Conservation (phyloP, 2,797 vertebrate species). For the Falco rusticolus region DNA sequence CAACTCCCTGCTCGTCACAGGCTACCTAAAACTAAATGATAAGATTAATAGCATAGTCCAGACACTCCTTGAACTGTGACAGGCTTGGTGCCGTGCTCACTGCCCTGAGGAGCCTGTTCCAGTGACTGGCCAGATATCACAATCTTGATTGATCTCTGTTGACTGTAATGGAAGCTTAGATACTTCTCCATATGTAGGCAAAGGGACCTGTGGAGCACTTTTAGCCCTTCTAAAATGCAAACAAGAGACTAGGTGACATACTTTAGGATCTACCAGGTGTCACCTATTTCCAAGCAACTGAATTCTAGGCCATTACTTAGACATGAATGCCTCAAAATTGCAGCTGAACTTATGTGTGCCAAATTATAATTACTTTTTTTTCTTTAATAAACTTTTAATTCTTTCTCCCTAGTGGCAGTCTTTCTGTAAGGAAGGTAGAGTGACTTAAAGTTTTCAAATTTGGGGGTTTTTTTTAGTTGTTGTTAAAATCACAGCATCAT, state of each 20-base stretch:
- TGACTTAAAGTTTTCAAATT: not conserved
- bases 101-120: not conserved
- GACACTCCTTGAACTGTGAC: no score
- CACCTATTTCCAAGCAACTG: not conserved
- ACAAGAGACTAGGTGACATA: not conserved
- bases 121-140: fast-evolving
- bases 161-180: not conserved
- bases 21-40: no score
- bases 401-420: not conserved
- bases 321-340: not conserved
- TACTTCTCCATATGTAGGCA: not conserved
- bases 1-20: no score
- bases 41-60: no score
- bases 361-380: not conserved
- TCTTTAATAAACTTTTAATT: not conserved
- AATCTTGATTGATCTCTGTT: not conserved
- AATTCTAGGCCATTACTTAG: not conserved
- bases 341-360: not conserved
- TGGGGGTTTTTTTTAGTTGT: no score
- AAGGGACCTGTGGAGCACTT: not conserved
- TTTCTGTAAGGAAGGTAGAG: not conserved
- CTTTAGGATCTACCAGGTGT: not conserved
- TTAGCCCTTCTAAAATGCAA: not conserved
- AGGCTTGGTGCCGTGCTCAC: no score
- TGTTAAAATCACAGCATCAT: no score